Evolutionary conservation across 2,113 vertebrate species (phyloP).

Genomic region (Stictonetta naevosa): DNA sequence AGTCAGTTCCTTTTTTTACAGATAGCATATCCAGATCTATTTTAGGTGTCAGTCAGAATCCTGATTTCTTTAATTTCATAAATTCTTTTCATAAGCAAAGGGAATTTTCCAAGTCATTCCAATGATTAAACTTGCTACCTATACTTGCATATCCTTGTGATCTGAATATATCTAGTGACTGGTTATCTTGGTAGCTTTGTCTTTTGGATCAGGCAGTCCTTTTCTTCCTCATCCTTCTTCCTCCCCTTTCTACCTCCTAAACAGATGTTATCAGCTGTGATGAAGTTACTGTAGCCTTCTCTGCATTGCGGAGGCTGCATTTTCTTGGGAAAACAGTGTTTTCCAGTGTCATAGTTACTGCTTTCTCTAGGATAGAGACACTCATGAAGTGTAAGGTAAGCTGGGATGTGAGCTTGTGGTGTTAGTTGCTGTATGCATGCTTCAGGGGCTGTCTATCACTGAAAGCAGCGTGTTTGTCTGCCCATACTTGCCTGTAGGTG

Average conservation of each 20-base stretch:
- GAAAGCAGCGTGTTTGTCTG: neutral
- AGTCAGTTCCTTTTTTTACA: neutral
- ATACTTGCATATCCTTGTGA: neutral
- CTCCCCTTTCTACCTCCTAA: neutral
- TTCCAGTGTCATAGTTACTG: neutral
- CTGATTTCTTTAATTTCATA: neutral
- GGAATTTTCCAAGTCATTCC: neutral
- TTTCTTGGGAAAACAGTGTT: neutral
- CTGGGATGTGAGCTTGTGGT: neutral
- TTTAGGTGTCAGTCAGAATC: neutral
- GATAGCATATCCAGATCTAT: neutral
- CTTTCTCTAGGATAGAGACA: neutral
- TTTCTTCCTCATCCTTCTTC: neutral
- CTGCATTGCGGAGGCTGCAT: neutral
- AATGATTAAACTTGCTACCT: neutral
- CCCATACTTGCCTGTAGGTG: neutral
- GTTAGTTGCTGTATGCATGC: neutral
- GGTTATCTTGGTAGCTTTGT: neutral
- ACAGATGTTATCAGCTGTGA: neutral
- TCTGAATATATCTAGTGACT: neutral
- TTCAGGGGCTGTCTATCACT: neutral
- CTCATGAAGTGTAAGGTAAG: neutral
- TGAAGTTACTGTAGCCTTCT: neutral
- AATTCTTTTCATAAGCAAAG: neutral
- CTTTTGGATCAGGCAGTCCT: neutral